phyloP scores from a whole-genome alignment of 2,888 invertebrate genomes.

The Caenorhabditis drosophilae region DNA sequence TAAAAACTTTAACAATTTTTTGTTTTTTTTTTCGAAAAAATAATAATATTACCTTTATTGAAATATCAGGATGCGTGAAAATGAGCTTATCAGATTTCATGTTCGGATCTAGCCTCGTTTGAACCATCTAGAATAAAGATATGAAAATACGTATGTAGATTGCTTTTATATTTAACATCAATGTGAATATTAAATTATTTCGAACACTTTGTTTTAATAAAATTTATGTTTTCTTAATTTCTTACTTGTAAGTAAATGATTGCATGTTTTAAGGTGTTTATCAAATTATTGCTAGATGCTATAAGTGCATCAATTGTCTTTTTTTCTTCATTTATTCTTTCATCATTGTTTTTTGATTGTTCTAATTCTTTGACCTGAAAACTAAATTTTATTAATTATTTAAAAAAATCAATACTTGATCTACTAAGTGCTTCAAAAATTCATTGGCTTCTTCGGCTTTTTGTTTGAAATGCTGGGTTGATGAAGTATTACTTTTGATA shows the following conservation, averaged over 20 bases:
- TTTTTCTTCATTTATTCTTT: conserved; percentile 22
- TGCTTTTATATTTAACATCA: no score
- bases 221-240: background rate
- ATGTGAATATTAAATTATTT: background rate
- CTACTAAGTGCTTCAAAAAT: conserved; percentile 32
- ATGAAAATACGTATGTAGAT: no score
- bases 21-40: no score
- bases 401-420: no score
- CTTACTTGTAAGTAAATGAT: conserved; percentile 77
- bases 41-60: conserved; percentile 15
- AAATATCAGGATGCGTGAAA: conserved; percentile 30
- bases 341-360: conserved; percentile 18
- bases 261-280: conserved; percentile 96
- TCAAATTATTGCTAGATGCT: conserved; percentile 74
- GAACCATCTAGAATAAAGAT: conserved; percentile 29
- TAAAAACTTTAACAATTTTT: no score
- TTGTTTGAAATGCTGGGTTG: conserved; percentile 26
- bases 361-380: conserved; percentile 46
- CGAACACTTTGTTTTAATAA: background rate
- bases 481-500: background rate
- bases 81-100: conserved; percentile 25
- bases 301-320: conserved; percentile 42
- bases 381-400: no score
- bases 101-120: conserved; percentile 33
- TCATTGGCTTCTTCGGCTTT: conserved; percentile 32